Conservation (phyloP, 2,797 vertebrate species). For the Vipera ursinii region DNA sequence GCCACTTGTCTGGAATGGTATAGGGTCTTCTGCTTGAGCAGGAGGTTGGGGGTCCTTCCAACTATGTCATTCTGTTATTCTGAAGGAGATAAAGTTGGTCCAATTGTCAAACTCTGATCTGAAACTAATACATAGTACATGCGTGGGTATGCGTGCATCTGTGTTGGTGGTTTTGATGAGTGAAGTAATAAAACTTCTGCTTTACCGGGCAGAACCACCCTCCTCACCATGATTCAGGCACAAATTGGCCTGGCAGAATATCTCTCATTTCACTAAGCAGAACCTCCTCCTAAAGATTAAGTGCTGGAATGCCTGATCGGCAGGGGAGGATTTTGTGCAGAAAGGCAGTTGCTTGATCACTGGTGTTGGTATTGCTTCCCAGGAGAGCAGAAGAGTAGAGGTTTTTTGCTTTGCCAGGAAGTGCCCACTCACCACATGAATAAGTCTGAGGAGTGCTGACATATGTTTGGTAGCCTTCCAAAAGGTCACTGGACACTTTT, state of each 20-base stretch:
- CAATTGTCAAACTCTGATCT: not conserved
- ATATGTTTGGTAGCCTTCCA: not conserved
- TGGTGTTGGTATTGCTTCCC: not conserved
- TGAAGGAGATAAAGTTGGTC: not conserved
- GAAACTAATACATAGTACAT: not conserved
- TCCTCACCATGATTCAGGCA: not conserved
- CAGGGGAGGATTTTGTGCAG: not conserved
- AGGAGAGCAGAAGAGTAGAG: not conserved
- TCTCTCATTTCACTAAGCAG: not conserved
- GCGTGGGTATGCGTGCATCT: not conserved
- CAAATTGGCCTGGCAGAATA: not conserved
- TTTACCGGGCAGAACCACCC: not conserved
- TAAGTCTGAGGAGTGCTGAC: not conserved
- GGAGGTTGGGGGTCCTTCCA: not conserved
- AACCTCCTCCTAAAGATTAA: not conserved
- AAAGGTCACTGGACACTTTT: not conserved
- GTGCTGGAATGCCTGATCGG: not conserved
- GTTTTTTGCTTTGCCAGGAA: not conserved
- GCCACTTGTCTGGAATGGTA: not conserved
- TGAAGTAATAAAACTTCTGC: not conserved
- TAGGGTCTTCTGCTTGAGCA: not conserved
- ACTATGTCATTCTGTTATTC: not conserved
- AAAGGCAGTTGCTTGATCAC: not conserved
- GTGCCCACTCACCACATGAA: not conserved
- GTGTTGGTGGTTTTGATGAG: not conserved